These are phyloP conservation scores for Trissolcus brochymenae DNA, from an alignment of 2,888 invertebrate species.

Conservation along the genomic window DNA sequence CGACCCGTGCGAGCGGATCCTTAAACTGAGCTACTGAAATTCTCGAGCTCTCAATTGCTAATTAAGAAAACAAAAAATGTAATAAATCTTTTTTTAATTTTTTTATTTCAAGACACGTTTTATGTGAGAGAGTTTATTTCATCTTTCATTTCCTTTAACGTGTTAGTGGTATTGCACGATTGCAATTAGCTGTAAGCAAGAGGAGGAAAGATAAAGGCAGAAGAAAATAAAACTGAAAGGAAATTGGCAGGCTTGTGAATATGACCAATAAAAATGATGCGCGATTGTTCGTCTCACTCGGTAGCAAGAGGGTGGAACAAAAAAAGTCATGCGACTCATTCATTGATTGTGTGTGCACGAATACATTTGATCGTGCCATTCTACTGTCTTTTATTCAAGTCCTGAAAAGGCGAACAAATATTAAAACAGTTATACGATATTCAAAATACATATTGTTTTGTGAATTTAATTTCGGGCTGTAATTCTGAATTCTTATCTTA, in stretches of 20 bases:
- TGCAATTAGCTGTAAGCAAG: not conserved
- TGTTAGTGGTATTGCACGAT: not conserved
- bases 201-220: not conserved
- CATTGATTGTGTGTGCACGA: constrained; percentile 44
- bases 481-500: constrained; percentile 46
- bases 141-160: no score
- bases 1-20: no score
- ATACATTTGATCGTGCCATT: constrained; percentile 46
- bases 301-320: constrained; percentile 8
- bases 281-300: constrained; percentile 42
- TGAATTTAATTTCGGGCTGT: constrained; percentile 42
- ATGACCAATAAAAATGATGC: constrained; percentile 39
- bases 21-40: no score
- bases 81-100: no score
- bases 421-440: constrained; percentile 36
- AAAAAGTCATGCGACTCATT: constrained; percentile 40
- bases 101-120: no score
- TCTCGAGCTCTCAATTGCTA: no score
- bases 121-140: no score
- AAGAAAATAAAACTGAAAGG: constrained; percentile 9
- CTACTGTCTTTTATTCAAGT: constrained; percentile 47
- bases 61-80: no score
- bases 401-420: constrained; percentile 42
- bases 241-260: constrained; percentile 20
- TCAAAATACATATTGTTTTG: constrained; percentile 50